phyloP scores from a whole-genome alignment of 2,113 vertebrate genomes.

The Mesoclemmys tuberculata region DNA sequence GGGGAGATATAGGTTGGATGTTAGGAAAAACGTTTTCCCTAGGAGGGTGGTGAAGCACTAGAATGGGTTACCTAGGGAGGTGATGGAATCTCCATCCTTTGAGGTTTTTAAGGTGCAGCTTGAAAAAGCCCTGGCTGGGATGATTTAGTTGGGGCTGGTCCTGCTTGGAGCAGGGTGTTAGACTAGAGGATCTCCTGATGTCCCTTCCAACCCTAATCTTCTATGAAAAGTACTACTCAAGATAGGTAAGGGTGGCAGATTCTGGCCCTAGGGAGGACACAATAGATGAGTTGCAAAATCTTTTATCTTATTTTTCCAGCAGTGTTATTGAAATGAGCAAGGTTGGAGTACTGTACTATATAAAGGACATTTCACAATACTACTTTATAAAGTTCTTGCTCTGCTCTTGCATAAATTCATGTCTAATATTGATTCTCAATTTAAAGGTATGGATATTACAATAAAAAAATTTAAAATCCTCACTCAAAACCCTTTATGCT shows the following conservation, averaged over 20 bases:
- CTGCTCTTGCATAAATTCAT: conserved; percentile 5
- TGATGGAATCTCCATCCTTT: no score
- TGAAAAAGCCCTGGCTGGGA: no score
- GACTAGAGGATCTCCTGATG: no score
- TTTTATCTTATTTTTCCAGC: not conserved
- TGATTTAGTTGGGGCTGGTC: no score
- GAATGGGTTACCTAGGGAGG: no score
- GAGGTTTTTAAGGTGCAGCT: no score
- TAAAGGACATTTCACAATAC: not conserved
- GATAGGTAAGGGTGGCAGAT: not conserved
- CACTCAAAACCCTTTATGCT: not conserved
- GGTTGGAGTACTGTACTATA: fast-evolving
- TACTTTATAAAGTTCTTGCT: conserved; percentile 10
- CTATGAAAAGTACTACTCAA: not conserved
- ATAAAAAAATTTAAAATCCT: not conserved
- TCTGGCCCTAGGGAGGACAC: not conserved
- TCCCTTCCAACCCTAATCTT: no score
- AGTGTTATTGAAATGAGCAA: not conserved
- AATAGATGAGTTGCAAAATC: not conserved
- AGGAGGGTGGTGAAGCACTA: no score
- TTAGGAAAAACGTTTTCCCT: no score
- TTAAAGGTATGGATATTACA: not conserved
- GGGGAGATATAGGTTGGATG: no score
- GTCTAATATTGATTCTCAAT: not conserved
- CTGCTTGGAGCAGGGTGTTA: no score